Evolutionary conservation across 2,888 invertebrate genomes (phyloP), one percentile per base, ranked within the genome.

Genomic region (Marronus borbonicus): DNA sequence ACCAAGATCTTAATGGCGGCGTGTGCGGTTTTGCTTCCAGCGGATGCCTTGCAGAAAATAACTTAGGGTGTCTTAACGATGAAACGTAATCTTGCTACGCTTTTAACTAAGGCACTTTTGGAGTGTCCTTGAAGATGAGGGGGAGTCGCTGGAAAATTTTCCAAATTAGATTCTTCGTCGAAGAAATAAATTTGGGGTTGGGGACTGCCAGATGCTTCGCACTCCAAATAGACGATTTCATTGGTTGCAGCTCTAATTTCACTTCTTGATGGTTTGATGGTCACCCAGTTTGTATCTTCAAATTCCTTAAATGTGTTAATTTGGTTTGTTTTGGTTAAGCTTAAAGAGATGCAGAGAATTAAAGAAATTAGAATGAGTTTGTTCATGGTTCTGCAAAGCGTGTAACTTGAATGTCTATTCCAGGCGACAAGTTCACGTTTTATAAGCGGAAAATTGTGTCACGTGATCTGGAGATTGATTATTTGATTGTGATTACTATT

Each of bases 171-270:
- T 12, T 7, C 55, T n/a, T 20, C 55, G 55, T 55, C n/a, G 55
- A 94, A 88, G 97, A 97, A 97, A 83, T 93, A 92, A n/a, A 96
- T 91, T 1, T 90, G 90, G 0, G 97, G 97, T 0, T 94, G 91
- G 0, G 96, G 97, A 58, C 92, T 92, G 1, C 95, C 96, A 83
- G 92, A 91, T 0, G 93, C 94, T 81, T 93, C 93, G 86, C 97
- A 98, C 74, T 91, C 91, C n/a, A 97, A 90, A 84, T 94, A 93
- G 8, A 94, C 86, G 0, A 91, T 90, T 81, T 87, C 80, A 17
- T 88, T 85, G 82, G 89, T 39, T 81, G 86, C 4, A 68, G 91
- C 89, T 31, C 88, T 88, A 3, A 92, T 86, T 10, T 91, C 89
- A 1, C 89, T 86, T 0, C 92, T 91, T 0, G 91, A 86, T 12